Conservation (phyloP, 1,140 invertebrate species). For the Liolophura sinensis region DNA sequence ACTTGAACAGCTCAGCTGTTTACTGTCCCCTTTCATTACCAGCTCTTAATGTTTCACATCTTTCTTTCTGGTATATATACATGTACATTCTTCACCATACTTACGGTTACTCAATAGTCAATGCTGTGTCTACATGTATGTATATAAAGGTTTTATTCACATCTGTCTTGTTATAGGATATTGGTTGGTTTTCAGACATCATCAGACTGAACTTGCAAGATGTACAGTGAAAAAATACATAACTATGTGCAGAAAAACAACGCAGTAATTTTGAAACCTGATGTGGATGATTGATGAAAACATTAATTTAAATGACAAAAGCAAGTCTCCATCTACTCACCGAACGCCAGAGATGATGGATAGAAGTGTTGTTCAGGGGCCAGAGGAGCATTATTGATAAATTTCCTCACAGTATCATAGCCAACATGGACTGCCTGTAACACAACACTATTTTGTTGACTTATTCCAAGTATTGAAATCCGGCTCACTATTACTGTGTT, state of each 20-base stretch:
- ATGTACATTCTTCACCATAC: too few species aligned
- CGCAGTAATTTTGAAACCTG: background rate
- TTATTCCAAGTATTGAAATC: too few species aligned
- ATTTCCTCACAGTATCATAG: slow-evolving; percentile 31
- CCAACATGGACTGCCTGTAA: slow-evolving; percentile 35
- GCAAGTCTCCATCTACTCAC: slow-evolving; percentile 59
- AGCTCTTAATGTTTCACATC: too few species aligned
- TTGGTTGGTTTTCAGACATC: too few species aligned
- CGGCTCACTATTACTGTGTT: too few species aligned
- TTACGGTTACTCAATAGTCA: too few species aligned
- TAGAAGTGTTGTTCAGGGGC: slow-evolving; percentile 72
- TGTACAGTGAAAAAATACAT: background rate
- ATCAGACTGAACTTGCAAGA: slow-evolving; percentile 1
- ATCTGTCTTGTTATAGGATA: too few species aligned
- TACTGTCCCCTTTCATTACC: too few species aligned
- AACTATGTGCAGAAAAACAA: slow-evolving; percentile 1
- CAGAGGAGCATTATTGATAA: slow-evolving; percentile 34
- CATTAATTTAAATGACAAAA: background rate
- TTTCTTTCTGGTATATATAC: too few species aligned
- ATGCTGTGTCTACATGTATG: too few species aligned
- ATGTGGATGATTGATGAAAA: background rate
- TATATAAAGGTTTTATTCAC: too few species aligned
- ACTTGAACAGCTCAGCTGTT: too few species aligned
- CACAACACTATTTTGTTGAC: background rate
- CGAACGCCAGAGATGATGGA: slow-evolving; percentile 77